Conservation (phyloP, 2,797 vertebrate genomes). For the Phoxinus dragarum region DNA sequence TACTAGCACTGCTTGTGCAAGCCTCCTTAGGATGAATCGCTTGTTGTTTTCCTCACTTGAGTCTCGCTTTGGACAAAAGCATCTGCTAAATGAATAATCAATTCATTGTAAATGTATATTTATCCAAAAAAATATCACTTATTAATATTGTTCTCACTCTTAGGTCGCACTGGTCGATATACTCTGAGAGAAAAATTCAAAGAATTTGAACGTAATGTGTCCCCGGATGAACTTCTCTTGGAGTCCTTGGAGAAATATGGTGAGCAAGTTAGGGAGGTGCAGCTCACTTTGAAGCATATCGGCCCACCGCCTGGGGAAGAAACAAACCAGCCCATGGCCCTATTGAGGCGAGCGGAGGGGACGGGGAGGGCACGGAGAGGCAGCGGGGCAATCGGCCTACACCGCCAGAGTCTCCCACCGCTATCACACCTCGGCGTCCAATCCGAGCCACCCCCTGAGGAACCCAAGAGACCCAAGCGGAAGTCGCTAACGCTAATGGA, state of each 20-base stretch:
- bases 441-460: conserved; percentile 60
- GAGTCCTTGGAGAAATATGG: conserved; percentile 80
- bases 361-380: conserved; percentile 59
- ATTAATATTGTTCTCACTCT: conserved; percentile 2
- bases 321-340: conserved; percentile 65
- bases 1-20: background rate
- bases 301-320: conserved; percentile 67
- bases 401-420: conserved; percentile 78
- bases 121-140: background rate
- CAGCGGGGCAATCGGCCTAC: conserved; percentile 61
- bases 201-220: conserved; percentile 78
- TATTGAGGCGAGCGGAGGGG: conserved; percentile 70
- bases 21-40: background rate
- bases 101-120: background rate
- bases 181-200: conserved; percentile 80
- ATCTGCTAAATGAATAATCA: background rate
- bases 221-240: conserved; percentile 73
- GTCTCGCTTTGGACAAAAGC: background rate
- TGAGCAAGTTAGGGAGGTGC: conserved; percentile 78
- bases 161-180: conserved; percentile 82
- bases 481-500: conserved; percentile 82
- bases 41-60: background rate
- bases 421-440: conserved; percentile 65
- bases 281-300: conserved; percentile 75
- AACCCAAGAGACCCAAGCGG: conserved; percentile 75